Evolutionary conservation across 2,113 vertebrate species (phyloP).

Genomic region (Periophthalmus modestus): DNA sequence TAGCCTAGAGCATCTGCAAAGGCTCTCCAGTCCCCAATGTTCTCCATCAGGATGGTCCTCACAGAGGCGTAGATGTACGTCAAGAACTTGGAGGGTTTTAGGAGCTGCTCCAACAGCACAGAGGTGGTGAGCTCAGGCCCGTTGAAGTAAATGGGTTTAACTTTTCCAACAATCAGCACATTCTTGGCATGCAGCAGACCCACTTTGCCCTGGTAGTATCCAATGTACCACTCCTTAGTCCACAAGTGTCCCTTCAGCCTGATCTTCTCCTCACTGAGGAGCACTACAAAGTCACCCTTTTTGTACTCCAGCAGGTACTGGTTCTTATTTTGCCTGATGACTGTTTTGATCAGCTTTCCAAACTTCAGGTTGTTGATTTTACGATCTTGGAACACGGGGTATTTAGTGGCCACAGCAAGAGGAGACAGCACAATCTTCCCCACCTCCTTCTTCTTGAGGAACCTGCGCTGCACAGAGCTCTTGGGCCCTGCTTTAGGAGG

Average conservation of each 20-base stretch:
- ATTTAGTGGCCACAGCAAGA: constrained; percentile 83
- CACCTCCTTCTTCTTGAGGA: constrained; percentile 94
- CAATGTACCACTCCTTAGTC: constrained; percentile 98
- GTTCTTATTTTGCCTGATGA: constrained; percentile 91
- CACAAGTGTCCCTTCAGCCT: constrained; percentile 91
- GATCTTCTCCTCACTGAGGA: constrained; percentile 93
- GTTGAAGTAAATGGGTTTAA: constrained; percentile 81
- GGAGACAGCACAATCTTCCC: constrained; percentile 93
- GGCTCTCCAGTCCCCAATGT: constrained; percentile 89
- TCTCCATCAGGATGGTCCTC: constrained; percentile 94
- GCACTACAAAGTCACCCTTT: constrained; percentile 89
- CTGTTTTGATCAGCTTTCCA: constrained; percentile 91
- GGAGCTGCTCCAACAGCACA: constrained; percentile 87
- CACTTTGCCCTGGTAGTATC: constrained; percentile 90
- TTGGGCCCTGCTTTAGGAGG: constrained; percentile 86
- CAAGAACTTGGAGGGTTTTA: constrained; percentile 93
- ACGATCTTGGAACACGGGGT: constrained; percentile 90
- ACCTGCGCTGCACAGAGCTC: constrained; percentile 83
- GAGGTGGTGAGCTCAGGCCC: constrained; percentile 89
- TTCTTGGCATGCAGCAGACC: constrained; percentile 94
- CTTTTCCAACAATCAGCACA: constrained; percentile 87
- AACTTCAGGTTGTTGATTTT: constrained; percentile 86
- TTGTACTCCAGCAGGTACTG: constrained; percentile 94
- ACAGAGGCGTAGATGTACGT: constrained; percentile 97
- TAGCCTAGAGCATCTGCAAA: constrained; percentile 93